Conservation (phyloP, 2,113 vertebrate genomes). For the Serilophus lunatus region DNA sequence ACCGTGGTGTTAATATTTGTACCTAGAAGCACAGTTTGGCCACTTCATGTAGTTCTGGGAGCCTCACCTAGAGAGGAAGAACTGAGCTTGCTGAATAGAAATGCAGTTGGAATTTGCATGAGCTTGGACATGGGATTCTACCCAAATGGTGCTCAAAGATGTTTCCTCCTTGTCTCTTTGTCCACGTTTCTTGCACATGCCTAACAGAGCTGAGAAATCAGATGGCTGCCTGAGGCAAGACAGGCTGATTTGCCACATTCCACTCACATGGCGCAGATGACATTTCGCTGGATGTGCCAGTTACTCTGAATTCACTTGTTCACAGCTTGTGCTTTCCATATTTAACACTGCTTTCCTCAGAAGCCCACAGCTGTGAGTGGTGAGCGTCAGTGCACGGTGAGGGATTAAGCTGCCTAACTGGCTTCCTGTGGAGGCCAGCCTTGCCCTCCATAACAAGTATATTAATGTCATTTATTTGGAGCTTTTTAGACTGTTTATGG, state of each 20-base stretch:
- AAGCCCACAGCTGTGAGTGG: not conserved
- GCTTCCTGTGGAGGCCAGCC: not conserved
- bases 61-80: not conserved
- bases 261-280: not conserved
- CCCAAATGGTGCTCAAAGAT: not conserved
- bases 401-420: not conserved
- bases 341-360: not conserved
- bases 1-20: not conserved
- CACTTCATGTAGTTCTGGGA: not conserved
- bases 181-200: not conserved
- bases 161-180: not conserved
- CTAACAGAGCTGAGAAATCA: not conserved
- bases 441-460: not conserved
- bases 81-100: not conserved
- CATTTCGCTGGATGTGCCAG: not conserved
- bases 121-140: not conserved
- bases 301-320: not conserved
- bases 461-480: constrained; percentile 9
- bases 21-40: not conserved
- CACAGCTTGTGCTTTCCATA: constrained; percentile 24
- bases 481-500: not conserved
- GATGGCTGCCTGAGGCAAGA: not conserved
- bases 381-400: not conserved
- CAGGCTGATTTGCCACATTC: not conserved
- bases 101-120: not conserved